phyloP scores from a whole-genome alignment of 2,888 invertebrate genomes.

The Prosopocoilus inquinatus region DNA sequence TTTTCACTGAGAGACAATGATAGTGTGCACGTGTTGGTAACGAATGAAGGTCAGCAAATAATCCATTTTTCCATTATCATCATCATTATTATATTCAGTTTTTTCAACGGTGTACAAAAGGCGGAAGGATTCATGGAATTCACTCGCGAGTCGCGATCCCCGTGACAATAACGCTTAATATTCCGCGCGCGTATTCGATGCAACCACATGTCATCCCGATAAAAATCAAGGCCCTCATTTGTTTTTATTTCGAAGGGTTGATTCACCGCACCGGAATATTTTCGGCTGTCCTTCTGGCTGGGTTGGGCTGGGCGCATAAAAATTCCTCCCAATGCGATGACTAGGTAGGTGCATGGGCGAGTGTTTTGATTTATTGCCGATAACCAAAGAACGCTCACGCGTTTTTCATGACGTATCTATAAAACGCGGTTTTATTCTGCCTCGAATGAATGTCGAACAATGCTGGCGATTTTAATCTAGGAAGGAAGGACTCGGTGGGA shows the following conservation, averaged over 20 bases:
- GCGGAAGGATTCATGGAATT: constrained; percentile 3
- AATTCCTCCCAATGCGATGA: background rate
- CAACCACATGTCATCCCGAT: background rate
- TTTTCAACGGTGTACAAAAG: background rate
- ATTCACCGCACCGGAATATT: constrained; percentile 2
- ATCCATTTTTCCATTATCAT: background rate
- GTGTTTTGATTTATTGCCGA: background rate
- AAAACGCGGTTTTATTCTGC: background rate
- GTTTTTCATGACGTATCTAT: background rate
- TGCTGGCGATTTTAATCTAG: too few relatives aligned
- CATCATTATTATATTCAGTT: background rate
- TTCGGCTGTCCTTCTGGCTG: background rate
- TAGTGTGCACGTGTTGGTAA: background rate
- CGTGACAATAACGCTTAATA: background rate
- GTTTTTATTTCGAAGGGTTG: constrained; percentile 3
- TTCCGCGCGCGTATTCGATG: background rate
- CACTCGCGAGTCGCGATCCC: too few relatives aligned
- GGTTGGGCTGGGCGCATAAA: background rate
- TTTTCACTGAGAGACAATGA: too few relatives aligned
- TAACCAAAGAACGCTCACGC: background rate
- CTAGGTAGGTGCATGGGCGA: background rate
- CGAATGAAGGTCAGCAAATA: background rate
- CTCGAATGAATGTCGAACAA: too few relatives aligned
- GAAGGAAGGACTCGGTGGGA: too few relatives aligned
- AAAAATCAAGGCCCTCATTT: constrained; percentile 4